Base-by-base conservation (phyloP, 2,888 invertebrate genomes). In the Cantharis rufa region DNA sequence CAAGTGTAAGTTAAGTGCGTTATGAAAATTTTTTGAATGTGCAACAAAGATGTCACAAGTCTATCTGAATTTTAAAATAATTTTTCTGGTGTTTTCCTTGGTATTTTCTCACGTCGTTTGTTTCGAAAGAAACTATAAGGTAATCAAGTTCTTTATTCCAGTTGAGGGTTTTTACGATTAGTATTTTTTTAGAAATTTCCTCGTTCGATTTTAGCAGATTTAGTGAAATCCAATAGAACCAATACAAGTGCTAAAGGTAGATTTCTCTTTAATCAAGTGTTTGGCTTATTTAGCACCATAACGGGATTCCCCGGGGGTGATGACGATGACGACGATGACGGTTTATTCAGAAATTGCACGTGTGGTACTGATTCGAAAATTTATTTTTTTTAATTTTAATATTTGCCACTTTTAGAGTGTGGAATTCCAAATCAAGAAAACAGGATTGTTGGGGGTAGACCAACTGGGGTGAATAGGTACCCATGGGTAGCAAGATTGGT, bases 401-500 rank as follows among this genome's bases (percentile, higher is more conserved):
- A 0, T 11, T 71, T 1, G 70, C 80, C 79, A 70, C 81, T 88
- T 88, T 69, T 88, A 95, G 95, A 96, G 88, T 96, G 96, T 85
- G 95, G 96, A 61, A 90, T 93, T 76, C 90, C 94, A 1, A 96
- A 95, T 89, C 95, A 95, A 89, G 95, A 96, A 89, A 94, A 94
- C 86, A 90, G 96, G 82, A 96, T 96, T 81, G 95, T 96, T 74
- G 96, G 96, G 71, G 96, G 96, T 13, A 90, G 92, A 84, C 94
- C 96, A 18, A 94, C 96, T 0, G 93, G 94, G 71, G 91, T 94
- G 32, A 95, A 96, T 89, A 92, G 94, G 82, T 96, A 95, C 87
- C 96, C 96, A 10, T 96, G 96, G 96, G 92, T 96, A 88, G 96
- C 95, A 3, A 90, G 96, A 66, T 90, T 96, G 74, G 94, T 96